Conservation (phyloP, 53 echinoderm and acorn worm species). For the Henricia sp. region DNA sequence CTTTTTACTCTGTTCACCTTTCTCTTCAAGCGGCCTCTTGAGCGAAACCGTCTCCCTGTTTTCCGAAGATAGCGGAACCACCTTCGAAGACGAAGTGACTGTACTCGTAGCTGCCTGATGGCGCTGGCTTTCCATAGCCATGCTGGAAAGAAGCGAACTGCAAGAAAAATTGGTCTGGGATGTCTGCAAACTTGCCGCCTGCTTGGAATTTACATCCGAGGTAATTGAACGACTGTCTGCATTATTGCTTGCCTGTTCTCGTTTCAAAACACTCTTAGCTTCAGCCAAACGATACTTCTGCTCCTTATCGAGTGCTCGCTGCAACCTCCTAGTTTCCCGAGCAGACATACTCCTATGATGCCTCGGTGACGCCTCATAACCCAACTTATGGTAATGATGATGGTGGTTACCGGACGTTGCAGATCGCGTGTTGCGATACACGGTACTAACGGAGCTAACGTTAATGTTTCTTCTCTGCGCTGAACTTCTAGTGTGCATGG, state of each 20-base stretch:
- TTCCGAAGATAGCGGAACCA: neutral
- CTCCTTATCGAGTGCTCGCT: slow-evolving; percentile 17
- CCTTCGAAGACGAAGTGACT: slow-evolving; percentile 22
- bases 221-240: slow-evolving; percentile 17
- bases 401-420: slow-evolving; percentile 15
- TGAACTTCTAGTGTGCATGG: slow-evolving; percentile 21
- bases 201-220: slow-evolving; percentile 15
- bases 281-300: neutral
- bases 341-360: slow-evolving; percentile 41
- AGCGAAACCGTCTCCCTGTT: neutral
- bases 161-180: slow-evolving; percentile 67
- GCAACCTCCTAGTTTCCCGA: slow-evolving; percentile 9
- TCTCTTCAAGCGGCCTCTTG: slow-evolving; percentile 49
- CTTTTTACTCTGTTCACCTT: slow-evolving; percentile 10
- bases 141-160: slow-evolving; percentile 84
- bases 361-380: slow-evolving; percentile 21
- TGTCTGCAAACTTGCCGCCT: neutral
- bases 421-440: slow-evolving; percentile 41
- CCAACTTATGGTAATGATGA: slow-evolving; percentile 48
- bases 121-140: slow-evolving; percentile 90
- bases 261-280: slow-evolving; percentile 3
- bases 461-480: neutral
- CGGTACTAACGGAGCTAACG: slow-evolving; percentile 9
- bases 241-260: neutral
- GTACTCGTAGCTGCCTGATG: slow-evolving; percentile 54